Evolutionary conservation across 2,888 invertebrate genomes (phyloP), one percentile per base, ranked within the genome.

Genomic region (Hipparchia sbordonii): DNA sequence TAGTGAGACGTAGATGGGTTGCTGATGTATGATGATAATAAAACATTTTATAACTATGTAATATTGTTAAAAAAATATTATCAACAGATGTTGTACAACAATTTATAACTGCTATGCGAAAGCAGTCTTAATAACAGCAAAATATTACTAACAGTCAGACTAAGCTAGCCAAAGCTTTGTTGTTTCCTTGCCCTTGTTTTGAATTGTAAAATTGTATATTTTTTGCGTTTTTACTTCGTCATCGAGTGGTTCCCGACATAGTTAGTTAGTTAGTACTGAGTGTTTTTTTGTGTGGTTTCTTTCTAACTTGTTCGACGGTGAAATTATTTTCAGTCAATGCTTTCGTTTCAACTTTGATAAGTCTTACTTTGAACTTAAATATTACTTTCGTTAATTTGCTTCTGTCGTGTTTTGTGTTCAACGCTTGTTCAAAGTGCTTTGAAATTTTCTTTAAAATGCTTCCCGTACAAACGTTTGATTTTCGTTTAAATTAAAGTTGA

Each of bases 151-250:
- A 63, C 23, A 63, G 39, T 9, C 8, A 39, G 10, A 45, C 61
- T 61, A 4, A 46, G 45, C 61, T n/a, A 51, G 51, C 13, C 63
- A 63, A 63, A 63, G 48, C 48, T 63, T 63, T 23, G 63, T 48
- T 63, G 13, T 63, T 23, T 10, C 23, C 63, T 23, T 48, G 51
- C 13, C 51, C 4, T 13, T 48, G 9, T 63, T 54, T n/a, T 57
- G 52, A 10, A 52, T 52, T 52, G 57, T 57, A 3, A 6, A 46
- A 63, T 23, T 51, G 23, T 51, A 23, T 63, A 63, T 51, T 63
- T 63, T 63, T 63, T 63, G 45, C 61, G 45, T 45, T n/a, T 46
- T 61, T 61, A 12, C 51, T 1, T 23, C 9, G 48, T 48, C 48
- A 13, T 62, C 48, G 2, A 62, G 62, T 63, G 62, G 23, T 63